phyloP scores from a whole-genome alignment of 2,113 vertebrate genomes.

The Physeter macrocephalus region DNA sequence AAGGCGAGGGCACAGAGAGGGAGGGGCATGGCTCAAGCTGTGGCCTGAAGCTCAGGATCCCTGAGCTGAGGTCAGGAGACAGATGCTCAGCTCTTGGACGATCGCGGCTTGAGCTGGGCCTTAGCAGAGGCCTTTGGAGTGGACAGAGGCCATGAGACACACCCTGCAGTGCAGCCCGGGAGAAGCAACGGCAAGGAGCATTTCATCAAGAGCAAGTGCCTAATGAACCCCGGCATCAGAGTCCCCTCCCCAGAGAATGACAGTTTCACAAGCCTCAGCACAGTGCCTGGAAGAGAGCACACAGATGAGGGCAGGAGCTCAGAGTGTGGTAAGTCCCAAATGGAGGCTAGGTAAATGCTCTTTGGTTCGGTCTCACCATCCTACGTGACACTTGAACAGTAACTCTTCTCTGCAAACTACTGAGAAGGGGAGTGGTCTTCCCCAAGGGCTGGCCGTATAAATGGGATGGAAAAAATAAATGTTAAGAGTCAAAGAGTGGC shows the following conservation, averaged over 20 bases:
- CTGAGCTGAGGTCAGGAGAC: background rate
- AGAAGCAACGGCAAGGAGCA: background rate
- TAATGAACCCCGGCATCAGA: background rate
- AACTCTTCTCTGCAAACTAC: background rate
- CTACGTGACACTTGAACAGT: background rate
- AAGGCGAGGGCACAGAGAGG: fast-evolving
- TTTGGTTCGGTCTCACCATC: too few relatives aligned
- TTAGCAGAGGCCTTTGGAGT: background rate
- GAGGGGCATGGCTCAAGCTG: background rate
- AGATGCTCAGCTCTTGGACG: background rate
- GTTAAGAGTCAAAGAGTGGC: background rate
- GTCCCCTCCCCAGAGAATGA: background rate
- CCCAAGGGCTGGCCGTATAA: background rate
- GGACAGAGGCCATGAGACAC: background rate
- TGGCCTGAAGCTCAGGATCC: background rate
- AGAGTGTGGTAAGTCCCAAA: too few relatives aligned
- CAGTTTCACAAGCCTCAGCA: background rate
- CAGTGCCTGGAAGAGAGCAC: fast-evolving
- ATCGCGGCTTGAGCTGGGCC: background rate
- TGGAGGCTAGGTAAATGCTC: too few relatives aligned
- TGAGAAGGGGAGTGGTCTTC: background rate
- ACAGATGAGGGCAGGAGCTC: too few relatives aligned
- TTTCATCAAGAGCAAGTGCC: background rate
- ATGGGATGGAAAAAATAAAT: background rate
- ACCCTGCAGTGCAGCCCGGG: background rate